Evolutionary conservation across 1,140 invertebrate genomes (phyloP), one percentile per base, ranked within the genome.

Genomic region (Hermetia illucens): DNA sequence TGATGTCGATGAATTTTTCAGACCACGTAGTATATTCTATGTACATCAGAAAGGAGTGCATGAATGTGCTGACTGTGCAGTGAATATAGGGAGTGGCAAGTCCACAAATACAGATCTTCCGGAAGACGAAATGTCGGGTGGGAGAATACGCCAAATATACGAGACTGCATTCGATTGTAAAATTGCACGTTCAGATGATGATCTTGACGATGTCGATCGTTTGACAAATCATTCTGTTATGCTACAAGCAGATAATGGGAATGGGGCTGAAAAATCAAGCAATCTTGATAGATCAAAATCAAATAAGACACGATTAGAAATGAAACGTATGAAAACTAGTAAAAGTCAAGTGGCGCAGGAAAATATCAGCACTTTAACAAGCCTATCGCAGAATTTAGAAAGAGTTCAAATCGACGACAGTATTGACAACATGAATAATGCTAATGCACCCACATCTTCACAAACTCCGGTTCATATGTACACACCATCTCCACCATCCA

Each of bases 121-220:
- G 13, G 66, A 43, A 16, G 52, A 58, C 51, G 55, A 51, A 38
- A 52, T 53, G 58, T 46, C 49, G 16, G 29, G 39, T 43, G 40
- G 53, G 58, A 43, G 61, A 49, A 47, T 62, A 49, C 70, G 79
- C 47, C 80, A 82, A 56, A 70, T 87, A 21, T 89, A 88, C 53
- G 85, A 89, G 61, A 89, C 85, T 24, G 85, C 85, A 27, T 89
- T 89, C 61, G 85, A 88, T 57, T 85, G 81, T 54, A 83, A 83
- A 56, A 75, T 87, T 51, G 79, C 72, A 49, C 75, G 79, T 30
- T 84, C 79, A 8, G 79, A 84, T 48, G 81, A 86, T 55, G 80
- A 86, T 50, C 66, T 85, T 34, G 81, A 86, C 50, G 78, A 83
- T 46, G 71, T 82, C 17, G 80, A 85, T 49, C 74, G 79, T 43